phyloP scores from a whole-genome alignment of 2,113 vertebrate species.

The Pluvianellus socialis region DNA sequence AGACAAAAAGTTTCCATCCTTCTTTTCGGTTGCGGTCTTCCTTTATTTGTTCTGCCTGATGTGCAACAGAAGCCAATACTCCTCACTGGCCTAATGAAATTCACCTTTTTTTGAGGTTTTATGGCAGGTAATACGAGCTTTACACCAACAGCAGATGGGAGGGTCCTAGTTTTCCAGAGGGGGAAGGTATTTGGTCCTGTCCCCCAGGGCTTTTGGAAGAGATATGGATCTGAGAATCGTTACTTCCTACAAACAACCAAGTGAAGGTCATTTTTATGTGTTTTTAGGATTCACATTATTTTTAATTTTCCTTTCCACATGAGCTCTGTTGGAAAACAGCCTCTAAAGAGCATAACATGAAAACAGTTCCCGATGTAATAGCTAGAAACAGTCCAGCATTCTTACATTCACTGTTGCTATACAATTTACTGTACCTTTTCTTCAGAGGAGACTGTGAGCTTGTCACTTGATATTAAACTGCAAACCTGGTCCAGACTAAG shows the following conservation, averaged over 20 bases:
- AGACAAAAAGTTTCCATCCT: neutral
- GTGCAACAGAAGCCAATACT: neutral
- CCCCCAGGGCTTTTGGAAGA: neutral
- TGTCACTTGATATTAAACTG: slow-evolving; percentile 95
- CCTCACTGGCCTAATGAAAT: neutral
- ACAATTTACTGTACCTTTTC: slow-evolving; percentile 86
- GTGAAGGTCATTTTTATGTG: slow-evolving; percentile 11
- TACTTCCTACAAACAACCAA: neutral
- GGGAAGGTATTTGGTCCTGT: neutral
- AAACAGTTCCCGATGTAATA: neutral
- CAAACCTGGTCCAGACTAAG: slow-evolving; percentile 95
- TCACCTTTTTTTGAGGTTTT: neutral
- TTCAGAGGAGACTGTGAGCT: slow-evolving; percentile 93
- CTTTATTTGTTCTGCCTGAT: neutral
- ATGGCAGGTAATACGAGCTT: neutral
- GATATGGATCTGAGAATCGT: slow-evolving; percentile 34
- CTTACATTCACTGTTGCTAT: neutral
- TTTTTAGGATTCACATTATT: neutral
- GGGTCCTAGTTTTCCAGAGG: slow-evolving; percentile 2
- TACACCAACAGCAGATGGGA: neutral
- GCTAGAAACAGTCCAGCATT: neutral
- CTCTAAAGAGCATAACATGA: neutral
- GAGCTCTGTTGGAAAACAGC: neutral
- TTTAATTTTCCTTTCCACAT: slow-evolving; percentile 8
- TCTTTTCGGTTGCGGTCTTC: neutral